These are phyloP conservation scores for Menidia menidia DNA, from an alignment of 2,797 vertebrate genomes.

Conservation along the genomic window DNA sequence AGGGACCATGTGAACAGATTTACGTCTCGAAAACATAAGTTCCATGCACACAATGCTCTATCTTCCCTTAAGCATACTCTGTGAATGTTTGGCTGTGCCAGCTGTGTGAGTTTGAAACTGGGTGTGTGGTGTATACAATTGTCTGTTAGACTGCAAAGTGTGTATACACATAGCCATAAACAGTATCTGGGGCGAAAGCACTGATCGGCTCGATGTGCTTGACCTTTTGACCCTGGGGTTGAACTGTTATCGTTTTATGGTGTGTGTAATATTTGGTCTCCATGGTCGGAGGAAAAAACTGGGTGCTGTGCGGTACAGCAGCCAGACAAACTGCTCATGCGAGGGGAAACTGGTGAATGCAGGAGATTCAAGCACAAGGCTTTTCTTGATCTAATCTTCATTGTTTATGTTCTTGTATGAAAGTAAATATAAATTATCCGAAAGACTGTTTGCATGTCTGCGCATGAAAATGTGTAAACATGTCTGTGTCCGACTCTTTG, in stretches of 20 bases:
- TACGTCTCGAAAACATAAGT: constrained; percentile 13
- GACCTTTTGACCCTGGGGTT: constrained; percentile 56
- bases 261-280: constrained; percentile 47
- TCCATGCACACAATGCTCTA: constrained; percentile 10
- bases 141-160: constrained; percentile 65
- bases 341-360: constrained; percentile 14
- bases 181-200: constrained; percentile 72
- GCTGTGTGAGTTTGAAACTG: constrained; percentile 73
- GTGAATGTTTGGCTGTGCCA: constrained; percentile 77
- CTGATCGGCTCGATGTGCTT: constrained; percentile 75
- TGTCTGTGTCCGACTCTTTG: constrained; percentile 57
- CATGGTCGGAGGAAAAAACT: constrained; percentile 13
- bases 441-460: constrained; percentile 60
- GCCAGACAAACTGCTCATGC: constrained; percentile 27
- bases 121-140: constrained; percentile 78
- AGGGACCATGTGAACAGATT: constrained; percentile 11
- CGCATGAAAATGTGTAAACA: constrained; percentile 59
- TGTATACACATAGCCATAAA: constrained; percentile 81
- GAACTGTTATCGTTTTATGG: constrained; percentile 56
- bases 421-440: constrained; percentile 65
- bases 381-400: constrained; percentile 44
- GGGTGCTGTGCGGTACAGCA: constrained; percentile 28
- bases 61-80: constrained; percentile 44
- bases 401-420: constrained; percentile 52
- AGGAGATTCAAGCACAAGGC: constrained; percentile 14